Conservation (phyloP, 2,888 invertebrate genomes). For the Tipula lateralis region DNA sequence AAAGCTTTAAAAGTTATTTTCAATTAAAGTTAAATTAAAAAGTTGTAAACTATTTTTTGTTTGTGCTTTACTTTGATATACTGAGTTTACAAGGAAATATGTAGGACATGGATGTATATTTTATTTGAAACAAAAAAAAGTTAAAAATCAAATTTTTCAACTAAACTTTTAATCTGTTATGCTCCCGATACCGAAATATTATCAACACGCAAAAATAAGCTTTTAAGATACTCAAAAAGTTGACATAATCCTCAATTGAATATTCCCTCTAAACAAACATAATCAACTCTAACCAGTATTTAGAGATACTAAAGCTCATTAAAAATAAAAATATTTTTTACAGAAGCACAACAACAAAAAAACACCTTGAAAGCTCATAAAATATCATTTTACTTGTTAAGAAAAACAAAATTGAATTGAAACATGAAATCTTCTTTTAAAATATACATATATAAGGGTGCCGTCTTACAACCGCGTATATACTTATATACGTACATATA, state of each 20-base stretch:
- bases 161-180: neutral
- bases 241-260: conserved; percentile 11
- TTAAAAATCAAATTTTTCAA: neutral
- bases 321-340: neutral
- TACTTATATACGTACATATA: neutral
- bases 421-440: conserved; percentile 4
- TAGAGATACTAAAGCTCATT: conserved; percentile 1
- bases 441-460: neutral
- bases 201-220: neutral
- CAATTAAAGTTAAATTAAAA: neutral
- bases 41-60: neutral
- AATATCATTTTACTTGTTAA: conserved; percentile 24
- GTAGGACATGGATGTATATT: neutral
- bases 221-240: conserved; percentile 9
- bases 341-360: neutral
- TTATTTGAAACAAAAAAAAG: neutral
- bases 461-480: neutral
- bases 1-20: neutral
- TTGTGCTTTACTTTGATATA: neutral
- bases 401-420: neutral
- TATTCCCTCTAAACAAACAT: neutral
- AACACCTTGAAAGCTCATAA: conserved; percentile 19
- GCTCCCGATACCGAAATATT: neutral
- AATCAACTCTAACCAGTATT: conserved; percentile 5
- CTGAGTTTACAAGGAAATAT: neutral